phyloP scores from a whole-genome alignment of 1,140 invertebrate species.

The Orchestia grillus region DNA sequence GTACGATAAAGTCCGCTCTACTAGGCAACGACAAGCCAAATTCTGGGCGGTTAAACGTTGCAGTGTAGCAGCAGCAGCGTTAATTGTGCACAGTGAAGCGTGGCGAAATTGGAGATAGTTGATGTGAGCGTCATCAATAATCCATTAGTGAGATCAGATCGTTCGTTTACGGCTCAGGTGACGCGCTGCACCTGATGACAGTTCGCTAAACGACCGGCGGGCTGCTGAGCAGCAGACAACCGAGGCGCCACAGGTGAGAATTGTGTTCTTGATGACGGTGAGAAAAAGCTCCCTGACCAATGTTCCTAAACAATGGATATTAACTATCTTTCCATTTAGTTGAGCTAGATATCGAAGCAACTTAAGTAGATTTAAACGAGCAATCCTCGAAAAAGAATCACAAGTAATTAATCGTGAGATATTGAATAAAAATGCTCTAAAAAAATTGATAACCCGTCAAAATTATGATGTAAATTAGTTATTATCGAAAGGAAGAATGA shows the following conservation, averaged over 20 bases:
- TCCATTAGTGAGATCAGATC: neutral
- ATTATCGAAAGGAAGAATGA: too few species aligned
- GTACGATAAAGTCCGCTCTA: neutral
- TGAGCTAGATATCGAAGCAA: neutral
- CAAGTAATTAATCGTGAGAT: too few species aligned
- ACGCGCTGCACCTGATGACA: neutral
- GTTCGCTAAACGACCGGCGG: neutral
- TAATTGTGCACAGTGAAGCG: neutral
- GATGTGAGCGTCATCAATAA: neutral
- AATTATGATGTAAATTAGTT: too few species aligned
- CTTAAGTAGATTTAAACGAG: too few species aligned
- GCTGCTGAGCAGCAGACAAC: neutral
- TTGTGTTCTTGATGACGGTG: neutral
- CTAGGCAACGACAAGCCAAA: neutral
- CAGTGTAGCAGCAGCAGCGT: neutral
- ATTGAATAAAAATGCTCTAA: too few species aligned
- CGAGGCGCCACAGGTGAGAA: neutral
- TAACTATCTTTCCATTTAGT: neutral
- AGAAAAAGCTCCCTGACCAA: neutral
- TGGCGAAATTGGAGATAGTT: neutral
- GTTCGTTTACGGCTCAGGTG: neutral
- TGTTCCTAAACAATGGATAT: neutral
- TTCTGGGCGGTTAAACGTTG: neutral
- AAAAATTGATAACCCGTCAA: too few species aligned
- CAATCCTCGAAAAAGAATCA: too few species aligned